Evolutionary conservation across 2,113 vertebrate genomes (phyloP).

Genomic region (Myrmecophaga tridactyla): DNA sequence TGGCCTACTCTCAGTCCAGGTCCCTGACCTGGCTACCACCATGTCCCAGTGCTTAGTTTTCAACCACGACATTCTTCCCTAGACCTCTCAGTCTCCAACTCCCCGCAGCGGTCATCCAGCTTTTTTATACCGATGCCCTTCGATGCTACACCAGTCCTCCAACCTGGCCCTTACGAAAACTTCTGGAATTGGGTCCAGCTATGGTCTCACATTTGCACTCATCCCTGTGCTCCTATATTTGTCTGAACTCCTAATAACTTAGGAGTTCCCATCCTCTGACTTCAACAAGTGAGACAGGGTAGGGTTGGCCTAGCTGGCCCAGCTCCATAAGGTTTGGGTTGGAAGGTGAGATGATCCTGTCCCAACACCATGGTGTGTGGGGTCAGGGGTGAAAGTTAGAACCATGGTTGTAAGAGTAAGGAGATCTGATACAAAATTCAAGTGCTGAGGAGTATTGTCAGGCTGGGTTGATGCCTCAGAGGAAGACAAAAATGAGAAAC

Average conservation of each 20-base stretch:
- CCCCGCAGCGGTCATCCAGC: background rate
- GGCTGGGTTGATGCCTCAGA: background rate
- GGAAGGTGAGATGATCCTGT: background rate
- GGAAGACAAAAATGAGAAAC: constrained; percentile 8
- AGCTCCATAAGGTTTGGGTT: background rate
- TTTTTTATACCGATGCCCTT: background rate
- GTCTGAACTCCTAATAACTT: background rate
- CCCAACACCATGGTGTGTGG: background rate
- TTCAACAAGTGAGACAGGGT: background rate
- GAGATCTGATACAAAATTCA: background rate
- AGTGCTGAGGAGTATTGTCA: background rate
- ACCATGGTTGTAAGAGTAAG: background rate
- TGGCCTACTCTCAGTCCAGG: background rate
- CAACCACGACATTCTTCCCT: background rate
- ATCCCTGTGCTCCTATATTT: background rate
- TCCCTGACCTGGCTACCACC: background rate
- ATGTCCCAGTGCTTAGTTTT: background rate
- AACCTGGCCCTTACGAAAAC: background rate
- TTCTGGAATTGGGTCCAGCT: background rate
- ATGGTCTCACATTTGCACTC: background rate
- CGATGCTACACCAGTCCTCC: background rate
- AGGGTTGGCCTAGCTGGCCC: background rate
- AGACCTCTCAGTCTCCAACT: background rate
- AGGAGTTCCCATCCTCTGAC: background rate
- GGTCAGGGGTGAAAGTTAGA: background rate